Evolutionary conservation across 2,888 invertebrate genomes (phyloP).

Genomic region (Octodonta nipae): DNA sequence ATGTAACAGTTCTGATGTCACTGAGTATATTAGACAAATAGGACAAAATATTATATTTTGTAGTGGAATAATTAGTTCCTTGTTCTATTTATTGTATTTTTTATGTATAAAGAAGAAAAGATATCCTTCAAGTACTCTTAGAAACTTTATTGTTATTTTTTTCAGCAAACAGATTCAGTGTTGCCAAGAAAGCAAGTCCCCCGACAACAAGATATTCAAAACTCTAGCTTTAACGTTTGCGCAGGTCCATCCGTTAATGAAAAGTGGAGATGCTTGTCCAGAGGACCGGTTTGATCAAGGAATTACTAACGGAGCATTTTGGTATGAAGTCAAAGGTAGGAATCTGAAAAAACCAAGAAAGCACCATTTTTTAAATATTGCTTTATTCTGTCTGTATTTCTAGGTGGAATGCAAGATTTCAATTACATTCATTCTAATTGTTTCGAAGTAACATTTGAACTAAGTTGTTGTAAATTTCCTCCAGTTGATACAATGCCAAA

Average conservation of each 20-base stretch:
- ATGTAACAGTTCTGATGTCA: too few species aligned
- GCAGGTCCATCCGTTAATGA: slow-evolving; percentile 61
- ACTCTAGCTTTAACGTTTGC: slow-evolving; percentile 67
- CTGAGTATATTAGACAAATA: too few species aligned
- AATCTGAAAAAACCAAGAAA: too few species aligned
- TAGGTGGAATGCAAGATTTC: slow-evolving; percentile 96
- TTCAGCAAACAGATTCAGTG: slow-evolving; percentile 43
- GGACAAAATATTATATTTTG: too few species aligned
- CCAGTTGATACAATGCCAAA: slow-evolving; percentile 48
- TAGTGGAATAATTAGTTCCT: too few species aligned
- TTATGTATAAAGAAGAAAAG: too few species aligned
- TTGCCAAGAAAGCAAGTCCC: slow-evolving; percentile 61
- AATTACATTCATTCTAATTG: slow-evolving; percentile 92
- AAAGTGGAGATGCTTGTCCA: slow-evolving; percentile 55
- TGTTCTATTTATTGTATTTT: too few species aligned
- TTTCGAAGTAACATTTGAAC: slow-evolving; percentile 91
- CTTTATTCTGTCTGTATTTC: too few species aligned
- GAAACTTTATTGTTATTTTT: slow-evolving; percentile 8
- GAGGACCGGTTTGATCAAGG: slow-evolving; percentile 63
- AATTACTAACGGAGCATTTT: slow-evolving; percentile 81
- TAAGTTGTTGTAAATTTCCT: slow-evolving; percentile 94
- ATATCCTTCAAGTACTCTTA: too few species aligned
- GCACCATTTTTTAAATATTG: slow-evolving; percentile 3
- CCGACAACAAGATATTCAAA: slow-evolving; percentile 72
- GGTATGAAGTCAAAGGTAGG: slow-evolving; percentile 74